These are phyloP conservation scores for Drosophila baimaii DNA, from an alignment of 1,140 invertebrate genomes.

Conservation along the genomic window DNA sequence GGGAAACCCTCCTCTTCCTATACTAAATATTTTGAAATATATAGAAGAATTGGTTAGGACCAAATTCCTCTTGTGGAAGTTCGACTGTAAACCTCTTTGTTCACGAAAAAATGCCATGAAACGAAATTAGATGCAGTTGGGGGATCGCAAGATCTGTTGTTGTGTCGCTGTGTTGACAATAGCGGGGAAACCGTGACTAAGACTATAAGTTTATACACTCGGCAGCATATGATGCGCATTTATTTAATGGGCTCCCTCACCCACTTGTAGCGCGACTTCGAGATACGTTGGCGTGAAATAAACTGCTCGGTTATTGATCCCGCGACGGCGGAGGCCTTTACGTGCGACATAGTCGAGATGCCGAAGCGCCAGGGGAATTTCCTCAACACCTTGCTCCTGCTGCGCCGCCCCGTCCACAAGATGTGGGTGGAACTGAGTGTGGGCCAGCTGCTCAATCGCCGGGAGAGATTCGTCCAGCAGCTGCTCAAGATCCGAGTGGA, in stretches of 20 bases:
- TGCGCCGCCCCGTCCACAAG: constrained; percentile 15
- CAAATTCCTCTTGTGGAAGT: not conserved
- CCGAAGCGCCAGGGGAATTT: constrained; percentile 53
- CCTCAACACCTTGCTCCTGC: constrained; percentile 35
- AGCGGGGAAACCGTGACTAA: constrained; percentile 31
- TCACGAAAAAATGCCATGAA: constrained; percentile 1
- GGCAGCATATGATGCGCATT: constrained; percentile 44
- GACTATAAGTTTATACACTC: constrained; percentile 25
- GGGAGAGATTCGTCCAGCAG: constrained; percentile 20
- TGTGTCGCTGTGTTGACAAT: constrained; percentile 9
- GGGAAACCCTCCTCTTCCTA: no score
- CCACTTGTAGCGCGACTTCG: constrained; percentile 56
- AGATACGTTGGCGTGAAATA: constrained; percentile 53
- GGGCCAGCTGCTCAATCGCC: constrained; percentile 21
- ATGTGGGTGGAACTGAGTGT: constrained; percentile 46
- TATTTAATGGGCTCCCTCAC: constrained; percentile 40
- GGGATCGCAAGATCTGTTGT: not conserved
- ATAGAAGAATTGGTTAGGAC: no score
- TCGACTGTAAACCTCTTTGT: constrained; percentile 7
- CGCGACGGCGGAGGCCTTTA: constrained; percentile 22
- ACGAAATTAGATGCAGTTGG: constrained; percentile 10
- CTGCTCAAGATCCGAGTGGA: constrained; percentile 47
- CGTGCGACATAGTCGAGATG: constrained; percentile 42
- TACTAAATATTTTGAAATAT: no score
- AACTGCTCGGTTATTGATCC: constrained; percentile 54